Evolutionary conservation across 2,797 vertebrate species (phyloP), one percentile per base, ranked within the genome.

Genomic region (Schizopygopsis pylzovi): DNA sequence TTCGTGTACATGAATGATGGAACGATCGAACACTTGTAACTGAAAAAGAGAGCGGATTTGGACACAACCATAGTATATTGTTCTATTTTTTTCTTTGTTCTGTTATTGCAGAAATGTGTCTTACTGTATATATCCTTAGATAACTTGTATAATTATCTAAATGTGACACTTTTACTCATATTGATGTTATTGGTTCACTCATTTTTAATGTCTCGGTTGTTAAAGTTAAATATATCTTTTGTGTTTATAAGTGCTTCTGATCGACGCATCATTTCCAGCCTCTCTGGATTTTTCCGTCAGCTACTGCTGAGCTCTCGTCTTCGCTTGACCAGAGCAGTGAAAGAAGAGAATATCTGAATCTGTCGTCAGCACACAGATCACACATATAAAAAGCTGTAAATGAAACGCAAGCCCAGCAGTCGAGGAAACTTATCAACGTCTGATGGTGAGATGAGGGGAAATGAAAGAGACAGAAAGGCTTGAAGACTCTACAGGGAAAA

Each of bases 381-480:
- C 88, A 75, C 33, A 67, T 84, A 81, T 81, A 81, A 88, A 89
- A 89, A 88, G 73, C 72, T 83, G 82, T 90, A 88, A 90, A 89
- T 89, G 83, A 83, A 87, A 90, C 86, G 84, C 86, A 87, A 90
- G 67, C 80, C 90, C 87, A 89, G 83, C 87, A 63, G 86, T 90
- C 87, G 75, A 90, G 84, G 78, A 85, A 87, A 86, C 86, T 87
- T 90, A 92, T 91, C 81, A 87, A 88, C 88, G 85, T 91, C 89
- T 88, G 83, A 90, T 52, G 87, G 82, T 71, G 85, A 70, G 79
- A 87, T 79, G 61, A 82, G 43, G 83, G 87, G 89, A 92, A 91
- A 91, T 89, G 86, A 92, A 89, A 93, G 88, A 85, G 89, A 90
- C 88, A 77, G 67, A 67, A 67, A 83, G 85, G 79, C 52, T 88